Base-by-base conservation (phyloP, 2,797 vertebrate species). In the Botia almorhae region DNA sequence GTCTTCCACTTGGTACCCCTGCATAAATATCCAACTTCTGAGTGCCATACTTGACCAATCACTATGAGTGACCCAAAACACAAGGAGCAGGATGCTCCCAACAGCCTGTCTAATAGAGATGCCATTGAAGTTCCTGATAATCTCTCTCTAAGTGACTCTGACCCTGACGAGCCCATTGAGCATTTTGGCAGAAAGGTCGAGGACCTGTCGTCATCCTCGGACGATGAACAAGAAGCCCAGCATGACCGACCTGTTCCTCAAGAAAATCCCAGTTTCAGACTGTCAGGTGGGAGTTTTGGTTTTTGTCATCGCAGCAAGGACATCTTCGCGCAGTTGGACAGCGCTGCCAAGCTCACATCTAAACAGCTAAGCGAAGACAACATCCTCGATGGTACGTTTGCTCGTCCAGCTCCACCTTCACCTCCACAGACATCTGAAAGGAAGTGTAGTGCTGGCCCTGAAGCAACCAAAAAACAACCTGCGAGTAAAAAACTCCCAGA, bases 241-340 rank as follows among this genome's bases (percentile, higher is more conserved):
- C 36, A 56, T 8, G 23, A 23, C 56, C 51, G 48, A 29, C 39
- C 33, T 19, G 80, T 61, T 16, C 51, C 74, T 74, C 82, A 78
- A 83, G 61, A 89, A 46, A 82, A 91, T 85, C 93, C 90, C 0
- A 92, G 91, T 0, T 98, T 98, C 91, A 93, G 90, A 63, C 88
- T 98, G 82, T 93, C 86, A 8, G 97, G 96, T 76, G 95, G 93
- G 5, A 93, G 93, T 82, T 87, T 93, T 0, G 91, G 86, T 0
- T 98, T 98, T 91, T 96, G 94, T 1, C 86, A 91, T 87, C 96
- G 96, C 60, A 97, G 96, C 88, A 94, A 88, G 64, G 94, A 89
- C 87, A 96, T 98, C 88, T 98, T 98, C 43, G 95, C 94, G 81
- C 90, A 93, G 68, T 87, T 98, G 84, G 95, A 97, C 80, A 94